Evolutionary conservation across 2,113 vertebrate species (phyloP).

Genomic region (Engraulis encrasicolus): DNA sequence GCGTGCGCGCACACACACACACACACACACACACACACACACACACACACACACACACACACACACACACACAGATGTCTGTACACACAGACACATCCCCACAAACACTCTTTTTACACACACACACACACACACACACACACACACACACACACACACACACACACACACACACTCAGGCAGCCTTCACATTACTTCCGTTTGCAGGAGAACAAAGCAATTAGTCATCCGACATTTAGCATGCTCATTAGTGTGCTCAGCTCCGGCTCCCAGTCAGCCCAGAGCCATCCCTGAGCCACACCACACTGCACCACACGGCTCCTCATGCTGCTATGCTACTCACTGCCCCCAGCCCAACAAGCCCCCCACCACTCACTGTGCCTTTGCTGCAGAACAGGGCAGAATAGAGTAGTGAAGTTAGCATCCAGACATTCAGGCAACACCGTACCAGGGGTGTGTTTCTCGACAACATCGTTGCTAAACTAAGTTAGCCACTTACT

Average conservation of each 20-base stretch:
- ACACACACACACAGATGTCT: background rate
- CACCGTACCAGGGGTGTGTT: too few species aligned
- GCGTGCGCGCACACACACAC: background rate
- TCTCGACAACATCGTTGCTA: too few species aligned
- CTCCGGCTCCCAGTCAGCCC: background rate
- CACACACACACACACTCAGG: background rate
- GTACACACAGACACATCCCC: background rate
- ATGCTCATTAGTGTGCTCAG: conserved; percentile 5
- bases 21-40: background rate
- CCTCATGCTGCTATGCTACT: too few species aligned
- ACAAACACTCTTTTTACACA: background rate
- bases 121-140: background rate
- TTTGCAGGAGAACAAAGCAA: conserved; percentile 13
- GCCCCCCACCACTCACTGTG: too few species aligned
- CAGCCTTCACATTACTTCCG: conserved; percentile 12
- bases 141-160: background rate
- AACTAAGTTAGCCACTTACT: too few species aligned
- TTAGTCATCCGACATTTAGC: background rate
- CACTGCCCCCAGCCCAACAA: too few species aligned
- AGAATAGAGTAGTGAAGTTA: too few species aligned
- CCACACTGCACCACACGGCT: too few species aligned
- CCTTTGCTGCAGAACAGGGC: too few species aligned
- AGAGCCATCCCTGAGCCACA: background rate
- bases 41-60: background rate
- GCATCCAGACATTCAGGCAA: too few species aligned